These are phyloP conservation scores for Amphilophus citrinellus DNA, from an alignment of 2,113 vertebrate genomes.

Conservation along the genomic window DNA sequence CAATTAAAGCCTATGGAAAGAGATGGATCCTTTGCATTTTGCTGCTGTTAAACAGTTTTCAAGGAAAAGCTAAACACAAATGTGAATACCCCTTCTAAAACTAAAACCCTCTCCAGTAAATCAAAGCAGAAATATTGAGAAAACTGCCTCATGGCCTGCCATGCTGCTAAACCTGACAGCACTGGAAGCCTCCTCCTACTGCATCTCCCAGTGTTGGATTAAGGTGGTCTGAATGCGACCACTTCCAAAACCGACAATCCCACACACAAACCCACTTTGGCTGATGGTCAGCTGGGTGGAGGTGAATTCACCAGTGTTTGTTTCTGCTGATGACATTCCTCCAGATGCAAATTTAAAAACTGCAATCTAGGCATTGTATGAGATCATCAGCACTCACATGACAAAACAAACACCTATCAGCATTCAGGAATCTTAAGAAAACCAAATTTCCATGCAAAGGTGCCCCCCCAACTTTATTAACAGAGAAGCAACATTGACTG, in stretches of 20 bases:
- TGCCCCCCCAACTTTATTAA: fast-evolving
- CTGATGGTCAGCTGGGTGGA: not conserved
- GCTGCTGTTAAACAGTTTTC: not conserved
- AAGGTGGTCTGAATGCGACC: not conserved
- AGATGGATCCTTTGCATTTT: not conserved
- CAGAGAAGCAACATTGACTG: too few relatives aligned
- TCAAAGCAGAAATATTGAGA: not conserved
- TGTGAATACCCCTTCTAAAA: not conserved
- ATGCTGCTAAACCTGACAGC: not conserved
- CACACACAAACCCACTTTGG: not conserved
- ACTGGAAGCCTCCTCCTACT: not conserved
- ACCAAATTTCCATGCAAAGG: too few relatives aligned
- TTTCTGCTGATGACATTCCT: not conserved
- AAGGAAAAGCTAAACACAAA: conserved; percentile 3
- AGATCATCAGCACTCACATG: not conserved
- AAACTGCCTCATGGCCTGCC: not conserved
- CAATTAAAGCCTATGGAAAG: not conserved
- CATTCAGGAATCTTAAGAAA: too few relatives aligned
- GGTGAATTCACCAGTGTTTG: not conserved
- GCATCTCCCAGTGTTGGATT: not conserved
- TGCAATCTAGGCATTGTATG: not conserved
- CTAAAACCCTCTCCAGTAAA: not conserved
- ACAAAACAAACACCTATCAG: not conserved
- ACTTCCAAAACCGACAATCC: not conserved
- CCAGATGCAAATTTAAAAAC: not conserved